phyloP scores from a whole-genome alignment of 2,888 invertebrate genomes.

The Noctua fimbriata region DNA sequence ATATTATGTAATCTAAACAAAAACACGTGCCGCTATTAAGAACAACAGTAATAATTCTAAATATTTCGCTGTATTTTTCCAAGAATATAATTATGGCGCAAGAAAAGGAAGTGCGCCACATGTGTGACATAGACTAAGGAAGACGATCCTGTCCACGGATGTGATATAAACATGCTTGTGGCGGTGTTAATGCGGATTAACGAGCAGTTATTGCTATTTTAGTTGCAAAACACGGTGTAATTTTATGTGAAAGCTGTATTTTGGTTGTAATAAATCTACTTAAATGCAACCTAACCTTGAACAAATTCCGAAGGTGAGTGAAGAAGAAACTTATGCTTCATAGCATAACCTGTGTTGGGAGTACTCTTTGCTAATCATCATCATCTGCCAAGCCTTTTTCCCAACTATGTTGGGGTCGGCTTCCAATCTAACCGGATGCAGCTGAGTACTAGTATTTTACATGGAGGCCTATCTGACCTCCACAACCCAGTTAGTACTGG shows the following conservation, averaged over 20 bases:
- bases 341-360: background rate
- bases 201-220: conserved; percentile 7
- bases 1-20: background rate
- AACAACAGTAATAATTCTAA: background rate
- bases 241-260: background rate
- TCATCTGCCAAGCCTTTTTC: too few species aligned
- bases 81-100: background rate
- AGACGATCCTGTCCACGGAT: background rate
- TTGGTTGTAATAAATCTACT: background rate
- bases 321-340: background rate
- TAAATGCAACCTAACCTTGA: background rate
- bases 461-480: too few species aligned
- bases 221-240: background rate
- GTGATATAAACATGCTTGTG: background rate
- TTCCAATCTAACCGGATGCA: too few species aligned
- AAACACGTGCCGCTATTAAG: background rate
- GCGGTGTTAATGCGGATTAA: background rate
- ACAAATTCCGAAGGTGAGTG: background rate
- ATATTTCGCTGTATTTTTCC: background rate
- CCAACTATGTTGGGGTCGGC: too few species aligned
- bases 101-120: background rate
- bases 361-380: too few species aligned
- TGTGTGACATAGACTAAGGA: background rate
- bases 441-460: too few species aligned
- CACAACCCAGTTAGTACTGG: too few species aligned